Evolutionary conservation across 2,113 vertebrate genomes (phyloP).

Genomic region (Planiliza haematocheilus): DNA sequence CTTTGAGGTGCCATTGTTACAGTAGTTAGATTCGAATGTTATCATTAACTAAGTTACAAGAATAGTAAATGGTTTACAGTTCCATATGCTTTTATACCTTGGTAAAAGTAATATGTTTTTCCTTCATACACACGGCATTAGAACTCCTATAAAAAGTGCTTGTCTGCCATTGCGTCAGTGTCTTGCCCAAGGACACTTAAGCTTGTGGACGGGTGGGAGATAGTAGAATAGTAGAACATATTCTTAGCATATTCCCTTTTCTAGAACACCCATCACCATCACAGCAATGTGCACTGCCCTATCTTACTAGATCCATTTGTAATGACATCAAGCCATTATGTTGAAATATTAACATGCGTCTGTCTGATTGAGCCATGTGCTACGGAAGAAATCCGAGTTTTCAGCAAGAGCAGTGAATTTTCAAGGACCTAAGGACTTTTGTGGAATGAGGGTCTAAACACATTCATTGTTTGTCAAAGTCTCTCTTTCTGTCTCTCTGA

Average conservation of each 20-base stretch:
- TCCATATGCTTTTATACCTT: too few relatives aligned
- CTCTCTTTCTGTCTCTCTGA: slow-evolving; percentile 26
- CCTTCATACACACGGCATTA: too few relatives aligned
- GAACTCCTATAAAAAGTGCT: too few relatives aligned
- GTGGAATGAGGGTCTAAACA: background rate
- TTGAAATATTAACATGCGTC: slow-evolving; percentile 51
- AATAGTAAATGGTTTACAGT: too few relatives aligned
- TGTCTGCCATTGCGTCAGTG: too few relatives aligned
- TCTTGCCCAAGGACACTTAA: too few relatives aligned
- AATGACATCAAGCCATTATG: slow-evolving; percentile 38
- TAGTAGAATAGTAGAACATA: too few relatives aligned
- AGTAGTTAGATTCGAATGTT: background rate
- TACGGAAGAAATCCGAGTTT: background rate
- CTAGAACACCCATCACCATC: slow-evolving; percentile 14
- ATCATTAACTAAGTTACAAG: background rate
- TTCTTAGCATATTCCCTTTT: slow-evolving; percentile 16
- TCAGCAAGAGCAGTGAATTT: background rate
- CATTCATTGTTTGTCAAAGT: slow-evolving; percentile 21
- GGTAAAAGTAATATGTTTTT: too few relatives aligned
- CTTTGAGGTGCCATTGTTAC: background rate
- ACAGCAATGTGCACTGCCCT: background rate
- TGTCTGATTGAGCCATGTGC: slow-evolving; percentile 18
- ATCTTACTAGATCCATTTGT: slow-evolving; percentile 34
- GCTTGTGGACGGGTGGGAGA: too few relatives aligned
- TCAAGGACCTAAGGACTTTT: background rate